These are phyloP conservation scores for Boulengeromyrus knoepffleri DNA, from an alignment of 2,113 vertebrate species.

Conservation along the genomic window DNA sequence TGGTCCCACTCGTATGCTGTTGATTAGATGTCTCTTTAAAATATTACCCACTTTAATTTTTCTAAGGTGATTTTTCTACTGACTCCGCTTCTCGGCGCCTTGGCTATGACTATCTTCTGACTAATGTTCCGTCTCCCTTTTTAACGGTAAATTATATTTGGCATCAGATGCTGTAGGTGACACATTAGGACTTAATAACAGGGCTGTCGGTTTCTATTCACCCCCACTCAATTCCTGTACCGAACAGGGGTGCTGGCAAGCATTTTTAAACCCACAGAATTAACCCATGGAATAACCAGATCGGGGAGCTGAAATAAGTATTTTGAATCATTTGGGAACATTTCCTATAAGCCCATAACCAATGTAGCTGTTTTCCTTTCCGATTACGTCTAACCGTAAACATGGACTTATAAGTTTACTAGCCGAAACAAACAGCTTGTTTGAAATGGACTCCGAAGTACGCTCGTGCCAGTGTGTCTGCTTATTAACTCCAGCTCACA, in stretches of 20 bases:
- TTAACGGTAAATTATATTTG: slow-evolving; percentile 18
- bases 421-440: not conserved
- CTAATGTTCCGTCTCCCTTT: slow-evolving; percentile 6
- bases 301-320: not conserved
- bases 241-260: not conserved
- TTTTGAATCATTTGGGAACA: not conserved
- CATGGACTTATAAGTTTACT: not conserved
- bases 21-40: not conserved
- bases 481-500: not conserved
- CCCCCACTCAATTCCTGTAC: not conserved
- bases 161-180: slow-evolving; percentile 7
- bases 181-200: not conserved
- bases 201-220: not conserved
- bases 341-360: not conserved
- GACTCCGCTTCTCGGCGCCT: not conserved
- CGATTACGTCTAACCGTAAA: not conserved
- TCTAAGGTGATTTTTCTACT: not conserved
- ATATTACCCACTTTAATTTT: not conserved
- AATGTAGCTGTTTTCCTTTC: not conserved
- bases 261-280: not conserved
- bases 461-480: no score
- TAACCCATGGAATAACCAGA: not conserved
- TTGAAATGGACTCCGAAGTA: not conserved
- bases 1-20: not conserved
- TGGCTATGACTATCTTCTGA: slow-evolving; percentile 16